A percentile compares a stretch with the other conserved stretches of the same genome.
phyloP scores from a whole-genome alignment of 1,140 invertebrate species.

The Polypedilum pembai region DNA sequence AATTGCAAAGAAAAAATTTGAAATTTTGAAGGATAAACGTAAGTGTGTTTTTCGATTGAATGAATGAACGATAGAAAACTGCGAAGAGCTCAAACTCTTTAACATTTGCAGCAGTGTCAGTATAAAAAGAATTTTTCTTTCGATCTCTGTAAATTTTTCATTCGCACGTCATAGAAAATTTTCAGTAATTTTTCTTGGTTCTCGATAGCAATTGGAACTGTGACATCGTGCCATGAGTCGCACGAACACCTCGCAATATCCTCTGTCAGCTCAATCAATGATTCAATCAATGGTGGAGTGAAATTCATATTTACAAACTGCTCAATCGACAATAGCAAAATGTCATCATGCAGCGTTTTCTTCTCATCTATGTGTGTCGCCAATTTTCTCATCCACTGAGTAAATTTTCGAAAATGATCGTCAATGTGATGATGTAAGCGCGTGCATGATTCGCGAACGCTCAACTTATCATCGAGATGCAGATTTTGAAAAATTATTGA shows the following conservation, averaged over 20 bases:
- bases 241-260: background rate
- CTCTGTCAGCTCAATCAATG: background rate
- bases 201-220: slow-evolving; percentile 9
- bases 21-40: background rate
- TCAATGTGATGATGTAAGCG: background rate
- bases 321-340: background rate
- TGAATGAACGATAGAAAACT: background rate
- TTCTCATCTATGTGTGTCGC: background rate
- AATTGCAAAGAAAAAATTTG: background rate
- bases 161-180: slow-evolving; percentile 4
- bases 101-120: background rate
- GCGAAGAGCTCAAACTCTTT: background rate
- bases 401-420: background rate
- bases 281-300: background rate
- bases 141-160: background rate
- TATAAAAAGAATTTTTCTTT: background rate
- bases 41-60: background rate
- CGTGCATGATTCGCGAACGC: background rate
- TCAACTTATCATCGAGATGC: background rate
- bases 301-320: background rate
- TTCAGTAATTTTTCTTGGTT: background rate
- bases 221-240: background rate
- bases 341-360: background rate
- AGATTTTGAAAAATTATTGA: background rate
- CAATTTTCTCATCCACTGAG: background rate